phyloP scores from a whole-genome alignment of 1,140 invertebrate species.

The Teleogryllus occipitalis region DNA sequence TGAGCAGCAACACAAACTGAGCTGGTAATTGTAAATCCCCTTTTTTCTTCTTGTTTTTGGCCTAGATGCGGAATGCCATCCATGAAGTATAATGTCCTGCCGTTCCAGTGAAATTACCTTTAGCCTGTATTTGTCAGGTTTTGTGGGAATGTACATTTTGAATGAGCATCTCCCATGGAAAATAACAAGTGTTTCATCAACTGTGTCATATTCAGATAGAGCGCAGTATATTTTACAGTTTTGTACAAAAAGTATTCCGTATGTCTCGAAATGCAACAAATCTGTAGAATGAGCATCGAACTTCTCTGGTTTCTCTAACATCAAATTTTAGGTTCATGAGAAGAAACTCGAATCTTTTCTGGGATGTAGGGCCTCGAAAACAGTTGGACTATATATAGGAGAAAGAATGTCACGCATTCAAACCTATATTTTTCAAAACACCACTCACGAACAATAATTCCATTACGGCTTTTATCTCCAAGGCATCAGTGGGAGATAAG shows the following conservation, averaged over 20 bases:
- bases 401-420: slow-evolving; percentile 5
- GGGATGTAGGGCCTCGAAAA: not conserved
- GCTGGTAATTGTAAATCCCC: not conserved
- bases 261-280: slow-evolving; percentile 9
- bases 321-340: slow-evolving; percentile 21
- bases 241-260: not conserved
- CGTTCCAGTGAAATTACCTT: slow-evolving; percentile 28
- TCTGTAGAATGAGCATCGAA: slow-evolving; percentile 6
- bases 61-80: slow-evolving; percentile 19
- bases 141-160: slow-evolving; percentile 32
- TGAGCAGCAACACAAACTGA: not conserved
- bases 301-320: slow-evolving; percentile 19
- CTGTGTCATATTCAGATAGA: slow-evolving; percentile 24
- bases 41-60: not conserved
- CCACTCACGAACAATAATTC: slow-evolving; percentile 3
- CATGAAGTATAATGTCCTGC: slow-evolving; percentile 26
- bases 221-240: slow-evolving; percentile 23
- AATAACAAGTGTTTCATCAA: slow-evolving; percentile 33
- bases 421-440: not conserved
- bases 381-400: not conserved
- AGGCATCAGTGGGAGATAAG: not conserved
- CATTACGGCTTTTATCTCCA: slow-evolving; percentile 6
- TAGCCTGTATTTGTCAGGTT: slow-evolving; percentile 30
- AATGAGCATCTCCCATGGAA: slow-evolving; percentile 32
- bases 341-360: slow-evolving; percentile 7